phyloP scores from a whole-genome alignment of 2,797 vertebrate genomes.

The Rhinoraja longicauda region DNA sequence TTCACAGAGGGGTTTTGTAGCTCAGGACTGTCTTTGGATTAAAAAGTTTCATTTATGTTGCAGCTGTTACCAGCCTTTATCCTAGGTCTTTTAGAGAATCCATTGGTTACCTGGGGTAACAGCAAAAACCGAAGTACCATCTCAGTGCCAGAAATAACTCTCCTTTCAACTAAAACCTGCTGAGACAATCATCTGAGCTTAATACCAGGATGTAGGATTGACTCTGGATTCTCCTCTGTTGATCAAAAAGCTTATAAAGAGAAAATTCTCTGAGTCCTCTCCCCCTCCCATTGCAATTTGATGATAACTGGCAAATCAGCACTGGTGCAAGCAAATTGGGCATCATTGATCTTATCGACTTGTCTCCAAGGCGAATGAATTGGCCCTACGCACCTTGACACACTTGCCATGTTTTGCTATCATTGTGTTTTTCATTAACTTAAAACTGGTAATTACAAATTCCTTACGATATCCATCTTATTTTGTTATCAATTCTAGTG shows the following conservation, averaged over 20 bases:
- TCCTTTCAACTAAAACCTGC: not conserved
- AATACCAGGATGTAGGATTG: conserved; percentile 23
- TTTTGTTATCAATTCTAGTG: not conserved
- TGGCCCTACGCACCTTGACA: not conserved
- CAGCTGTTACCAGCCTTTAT: conserved; percentile 12
- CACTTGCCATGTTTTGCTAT: not conserved
- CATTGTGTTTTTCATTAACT: not conserved
- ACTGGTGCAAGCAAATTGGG: not conserved
- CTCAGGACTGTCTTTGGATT: not conserved
- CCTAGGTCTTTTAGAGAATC: not conserved
- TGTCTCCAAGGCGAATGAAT: too few relatives aligned
- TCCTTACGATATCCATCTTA: too few relatives aligned
- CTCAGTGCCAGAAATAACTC: not conserved
- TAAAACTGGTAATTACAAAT: not conserved
- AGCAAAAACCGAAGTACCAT: not conserved
- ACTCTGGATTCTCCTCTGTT: not conserved
- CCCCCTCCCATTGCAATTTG: not conserved
- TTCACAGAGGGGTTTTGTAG: not conserved
- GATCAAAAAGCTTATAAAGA: not conserved
- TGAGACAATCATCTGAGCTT: not conserved
- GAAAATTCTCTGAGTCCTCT: too few relatives aligned
- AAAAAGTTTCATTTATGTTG: not conserved
- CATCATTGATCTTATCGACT: not conserved
- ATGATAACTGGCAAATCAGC: not conserved
- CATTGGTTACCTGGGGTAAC: conserved; percentile 22